phyloP scores from a whole-genome alignment of 2,113 vertebrate species.

The Stictonetta naevosa region DNA sequence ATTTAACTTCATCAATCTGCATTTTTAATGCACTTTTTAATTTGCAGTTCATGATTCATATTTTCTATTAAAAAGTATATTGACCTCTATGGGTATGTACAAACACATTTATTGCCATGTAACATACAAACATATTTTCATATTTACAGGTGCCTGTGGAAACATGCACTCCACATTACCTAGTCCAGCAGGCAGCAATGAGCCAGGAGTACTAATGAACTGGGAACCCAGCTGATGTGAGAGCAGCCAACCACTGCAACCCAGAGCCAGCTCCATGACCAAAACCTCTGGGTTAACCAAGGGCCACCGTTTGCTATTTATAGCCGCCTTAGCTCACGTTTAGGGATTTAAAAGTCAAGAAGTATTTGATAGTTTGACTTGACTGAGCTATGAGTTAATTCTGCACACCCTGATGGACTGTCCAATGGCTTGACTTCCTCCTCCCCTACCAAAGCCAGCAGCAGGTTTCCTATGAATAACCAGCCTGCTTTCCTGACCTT shows the following conservation, averaged over 20 bases:
- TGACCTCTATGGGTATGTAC: not conserved
- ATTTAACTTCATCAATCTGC: not conserved
- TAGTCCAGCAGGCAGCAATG: not conserved
- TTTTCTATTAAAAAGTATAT: not conserved
- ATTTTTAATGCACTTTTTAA: not conserved
- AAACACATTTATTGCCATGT: not conserved
- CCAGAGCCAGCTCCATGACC: not conserved
- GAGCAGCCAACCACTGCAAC: not conserved
- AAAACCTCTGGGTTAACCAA: constrained; percentile 43
- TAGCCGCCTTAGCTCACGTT: not conserved
- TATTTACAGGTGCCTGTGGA: not conserved
- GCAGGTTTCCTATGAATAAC: constrained; percentile 25
- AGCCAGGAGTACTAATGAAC: not conserved
- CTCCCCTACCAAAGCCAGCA: not conserved
- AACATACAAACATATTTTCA: not conserved
- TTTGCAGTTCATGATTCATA: not conserved
- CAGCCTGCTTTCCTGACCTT: not conserved
- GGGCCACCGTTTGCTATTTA: constrained; percentile 1
- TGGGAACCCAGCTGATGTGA: not conserved
- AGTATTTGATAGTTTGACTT: not conserved
- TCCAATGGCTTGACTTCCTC: not conserved
- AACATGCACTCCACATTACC: not conserved
- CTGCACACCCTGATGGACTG: not conserved
- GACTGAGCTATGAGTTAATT: not conserved
- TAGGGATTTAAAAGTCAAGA: constrained; percentile 27